Base-by-base conservation (phyloP, 2,888 invertebrate genomes). In the Ceraclea dissimilis region DNA sequence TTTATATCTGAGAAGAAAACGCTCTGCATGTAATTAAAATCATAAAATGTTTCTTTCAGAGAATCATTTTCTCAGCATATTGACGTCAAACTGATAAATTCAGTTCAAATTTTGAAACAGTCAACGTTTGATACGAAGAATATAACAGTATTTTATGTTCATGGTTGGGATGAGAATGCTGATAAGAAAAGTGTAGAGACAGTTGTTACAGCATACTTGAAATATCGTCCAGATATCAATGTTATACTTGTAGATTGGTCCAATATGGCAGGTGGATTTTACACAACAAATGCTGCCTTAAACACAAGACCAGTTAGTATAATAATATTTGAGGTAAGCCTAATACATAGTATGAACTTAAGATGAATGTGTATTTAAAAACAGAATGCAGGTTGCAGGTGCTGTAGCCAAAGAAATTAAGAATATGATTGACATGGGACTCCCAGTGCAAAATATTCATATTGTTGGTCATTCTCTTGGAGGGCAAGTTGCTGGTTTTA, bases 151-250 rank as follows among this genome's bases (percentile, higher is more conserved):
- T 63, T 82, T 1, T 82, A 82, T 67, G 68, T 80, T 26, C 82
- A 82, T 65, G 82, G 82, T 1, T 82, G 81, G 64, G 72, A 80
- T 60, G 82, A 82, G 65, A 72, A 78, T 34, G 75, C 80, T 1
- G 71, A 76, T 56, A 77, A 79, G 51, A 79, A 82, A 65, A 82
- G 82, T 65, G 71, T 82, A 62, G 75, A 76, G 70, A 76, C 76
- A 64, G 68, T 77, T 67, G 75, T 78, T 62, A 71, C 66, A 62
- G 73, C 78, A 55, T 77, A 76, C 62, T 66, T 76, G 63, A 71
- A 74, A 58, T 67, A 73, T 11, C 70, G 70, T 56, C 75, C 75
- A 5, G 69, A 68, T 20, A 74, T 73, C 19, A 79, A 79, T 60
- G 65, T 78, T 5, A 56, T 79, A 10, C 68, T 77, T 31, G 64